These are phyloP conservation scores for Anser cygnoides DNA, from an alignment of 2,113 vertebrate species.

Conservation along the genomic window DNA sequence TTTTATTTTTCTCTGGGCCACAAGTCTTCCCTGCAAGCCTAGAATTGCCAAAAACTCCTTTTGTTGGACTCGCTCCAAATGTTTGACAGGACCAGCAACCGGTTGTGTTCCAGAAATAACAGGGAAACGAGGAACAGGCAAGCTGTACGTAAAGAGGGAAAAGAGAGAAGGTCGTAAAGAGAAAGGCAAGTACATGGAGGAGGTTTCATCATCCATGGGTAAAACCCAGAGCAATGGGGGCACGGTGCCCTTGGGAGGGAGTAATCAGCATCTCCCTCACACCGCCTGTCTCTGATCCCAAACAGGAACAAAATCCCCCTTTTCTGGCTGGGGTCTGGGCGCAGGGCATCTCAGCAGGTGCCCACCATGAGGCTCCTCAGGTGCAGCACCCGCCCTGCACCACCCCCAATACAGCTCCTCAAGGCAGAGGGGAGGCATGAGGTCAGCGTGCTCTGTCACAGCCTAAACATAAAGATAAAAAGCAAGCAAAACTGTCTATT, in stretches of 20 bases:
- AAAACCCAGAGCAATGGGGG: neutral
- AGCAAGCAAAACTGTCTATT: neutral
- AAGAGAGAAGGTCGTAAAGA: neutral
- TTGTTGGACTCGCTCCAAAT: neutral
- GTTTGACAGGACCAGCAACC: neutral
- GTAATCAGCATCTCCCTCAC: neutral
- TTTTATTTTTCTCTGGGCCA: neutral
- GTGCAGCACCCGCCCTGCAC: neutral
- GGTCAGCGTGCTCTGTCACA: neutral
- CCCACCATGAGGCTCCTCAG: accelerated
- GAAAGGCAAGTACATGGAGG: neutral
- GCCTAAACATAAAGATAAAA: conserved; percentile 6
- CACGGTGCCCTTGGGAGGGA: neutral
- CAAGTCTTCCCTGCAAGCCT: conserved; percentile 7
- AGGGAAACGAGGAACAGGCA: neutral
- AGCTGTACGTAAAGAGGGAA: accelerated
- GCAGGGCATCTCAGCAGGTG: accelerated
- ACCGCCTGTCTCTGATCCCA: neutral
- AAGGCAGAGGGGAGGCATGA: neutral
- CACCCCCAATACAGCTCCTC: neutral
- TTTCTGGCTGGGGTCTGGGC: neutral
- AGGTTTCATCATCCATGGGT: neutral
- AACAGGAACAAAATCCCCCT: neutral
- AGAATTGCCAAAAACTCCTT: neutral
- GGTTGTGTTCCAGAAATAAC: neutral